These are phyloP conservation scores for Lysandra bellargus DNA, from an alignment of 2,888 invertebrate species.

Conservation along the genomic window DNA sequence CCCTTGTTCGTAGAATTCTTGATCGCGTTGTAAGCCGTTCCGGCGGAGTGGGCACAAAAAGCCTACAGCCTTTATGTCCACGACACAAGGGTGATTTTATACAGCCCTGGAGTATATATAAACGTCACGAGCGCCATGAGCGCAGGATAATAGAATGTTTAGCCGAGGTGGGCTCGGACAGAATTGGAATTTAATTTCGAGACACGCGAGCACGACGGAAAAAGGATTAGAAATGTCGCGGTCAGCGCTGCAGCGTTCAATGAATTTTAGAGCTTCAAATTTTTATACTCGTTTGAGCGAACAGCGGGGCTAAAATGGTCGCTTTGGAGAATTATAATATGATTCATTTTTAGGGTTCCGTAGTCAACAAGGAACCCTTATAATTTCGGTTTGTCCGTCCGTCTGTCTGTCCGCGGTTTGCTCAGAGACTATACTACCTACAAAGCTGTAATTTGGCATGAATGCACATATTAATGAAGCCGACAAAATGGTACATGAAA, in stretches of 20 bases:
- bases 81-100: neutral
- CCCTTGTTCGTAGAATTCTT: conserved; percentile 10
- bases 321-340: no score
- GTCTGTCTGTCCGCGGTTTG: no score
- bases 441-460: no score
- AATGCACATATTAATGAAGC: no score
- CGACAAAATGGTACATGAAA: no score
- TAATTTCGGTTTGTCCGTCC: no score
- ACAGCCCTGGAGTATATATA: neutral
- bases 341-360: no score
- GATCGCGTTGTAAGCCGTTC: conserved; percentile 38
- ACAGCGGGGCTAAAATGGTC: no score
- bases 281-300: conserved; percentile 22
- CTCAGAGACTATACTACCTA: no score
- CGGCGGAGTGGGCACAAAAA: neutral
- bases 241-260: neutral
- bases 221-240: neutral
- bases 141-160: conserved; percentile 26
- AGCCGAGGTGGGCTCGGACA: conserved; percentile 37
- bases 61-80: neutral
- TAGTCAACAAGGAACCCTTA: no score
- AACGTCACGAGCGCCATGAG: conserved; percentile 27
- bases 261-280: neutral
- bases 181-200: conserved; percentile 40
- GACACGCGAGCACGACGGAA: conserved; percentile 28